Evolutionary conservation across 2,888 invertebrate genomes (phyloP), one percentile per base, ranked within the genome.

Genomic region (Campoplex nolae): DNA sequence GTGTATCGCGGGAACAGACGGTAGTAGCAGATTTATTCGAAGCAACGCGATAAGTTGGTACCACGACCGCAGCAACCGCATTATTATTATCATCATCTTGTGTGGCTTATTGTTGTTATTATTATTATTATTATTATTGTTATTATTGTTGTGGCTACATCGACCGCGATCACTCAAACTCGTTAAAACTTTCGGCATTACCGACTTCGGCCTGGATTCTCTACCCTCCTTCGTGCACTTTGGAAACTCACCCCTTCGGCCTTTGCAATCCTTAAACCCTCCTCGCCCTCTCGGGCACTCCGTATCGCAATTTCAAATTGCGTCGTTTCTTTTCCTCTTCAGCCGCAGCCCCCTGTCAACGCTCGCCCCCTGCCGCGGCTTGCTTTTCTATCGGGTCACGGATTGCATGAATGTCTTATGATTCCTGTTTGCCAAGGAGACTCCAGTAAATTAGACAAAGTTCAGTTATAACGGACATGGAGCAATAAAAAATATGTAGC

Each of bases 171-270:
- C 94, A 93, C 92, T 94, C 94, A 93, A 94, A 94, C 93, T 94
- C 94, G 94, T 94, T 94, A 94, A 94, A 94, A 94, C 94, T 94
- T 94, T 94, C 88, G 91, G 91, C 93, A 94, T 94, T 94, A 92
- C 92, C 89, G 92, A 92, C 92, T 93, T 92, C 91, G 91, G 91
- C 90, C 91, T 90, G 92, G 92, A 93, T 92, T 93, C 89, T 77
- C 82, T 88, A 90, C 91, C 91, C 90, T 91, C 92, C 89, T 92
- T 92, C 92, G 91, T 91, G 90, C 90, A 88, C 90, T 90, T 90
- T 83, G 88, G 86, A 82, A 85, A 81, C 80, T 56, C 58, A 56
- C 73, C 65, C 75, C 80, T 48, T 58, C 80, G 84, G 83, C 87
- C 83, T 68, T 65, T 48, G 83, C 79, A 68, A 70, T 76, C 71